A percentile compares a stretch with the other conserved stretches of the same genome.
Conservation (phyloP, 1,140 invertebrate genomes). For the Rhagoletis pomonella region DNA sequence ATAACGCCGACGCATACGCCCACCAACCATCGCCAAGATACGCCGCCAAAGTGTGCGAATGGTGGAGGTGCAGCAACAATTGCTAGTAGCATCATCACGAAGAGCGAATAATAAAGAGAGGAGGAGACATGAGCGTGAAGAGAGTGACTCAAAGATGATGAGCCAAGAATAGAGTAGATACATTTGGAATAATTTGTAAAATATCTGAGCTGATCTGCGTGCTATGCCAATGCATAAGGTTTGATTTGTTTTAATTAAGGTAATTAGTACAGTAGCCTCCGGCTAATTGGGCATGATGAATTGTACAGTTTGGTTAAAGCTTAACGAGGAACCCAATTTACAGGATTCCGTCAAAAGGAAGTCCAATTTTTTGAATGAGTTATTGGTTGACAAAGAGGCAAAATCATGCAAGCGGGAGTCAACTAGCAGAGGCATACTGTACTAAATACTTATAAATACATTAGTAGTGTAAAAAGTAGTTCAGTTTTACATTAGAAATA, state of each 20-base stretch:
- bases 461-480: neutral
- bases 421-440: neutral
- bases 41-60: slow-evolving; percentile 36
- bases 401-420: neutral
- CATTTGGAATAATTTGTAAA: too few relatives aligned
- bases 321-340: too few relatives aligned
- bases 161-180: neutral
- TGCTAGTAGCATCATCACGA: slow-evolving; percentile 47
- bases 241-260: too few relatives aligned
- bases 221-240: too few relatives aligned
- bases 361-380: neutral
- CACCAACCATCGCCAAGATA: slow-evolving; percentile 47
- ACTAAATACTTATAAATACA: neutral
- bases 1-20: slow-evolving; percentile 65
- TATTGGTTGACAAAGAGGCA: neutral
- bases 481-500: slow-evolving; percentile 1
- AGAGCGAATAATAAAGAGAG: slow-evolving; percentile 46
- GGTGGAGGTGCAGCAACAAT: neutral
- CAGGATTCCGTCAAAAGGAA: too few relatives aligned
- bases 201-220: too few relatives aligned
- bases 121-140: neutral
- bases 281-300: too few relatives aligned
- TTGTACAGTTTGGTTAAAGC: too few relatives aligned
- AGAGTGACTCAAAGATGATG: neutral
- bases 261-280: too few relatives aligned